Evolutionary conservation across 2,888 invertebrate genomes (phyloP).

Genomic region (Polylopha cassiicola): DNA sequence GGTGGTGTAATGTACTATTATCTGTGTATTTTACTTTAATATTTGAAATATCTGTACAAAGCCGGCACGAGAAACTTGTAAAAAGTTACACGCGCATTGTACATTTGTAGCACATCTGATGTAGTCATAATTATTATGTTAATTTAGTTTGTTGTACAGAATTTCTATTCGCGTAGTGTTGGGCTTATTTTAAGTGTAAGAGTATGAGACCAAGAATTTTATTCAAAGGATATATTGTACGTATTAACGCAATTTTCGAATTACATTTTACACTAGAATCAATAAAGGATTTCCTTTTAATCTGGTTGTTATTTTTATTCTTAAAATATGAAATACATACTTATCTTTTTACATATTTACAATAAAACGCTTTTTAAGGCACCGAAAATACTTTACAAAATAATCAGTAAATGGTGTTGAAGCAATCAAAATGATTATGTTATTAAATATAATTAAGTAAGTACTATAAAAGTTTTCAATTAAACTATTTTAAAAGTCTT

Average conservation of each 20-base stretch:
- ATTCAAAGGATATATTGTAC: constrained; percentile 70
- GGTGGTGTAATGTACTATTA: no score
- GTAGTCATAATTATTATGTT: constrained; percentile 50
- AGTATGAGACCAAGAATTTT: constrained; percentile 71
- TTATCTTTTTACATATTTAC: constrained; percentile 21
- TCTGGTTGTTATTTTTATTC: constrained; percentile 43
- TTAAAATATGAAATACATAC: constrained; percentile 5
- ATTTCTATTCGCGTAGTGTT: constrained; percentile 56
- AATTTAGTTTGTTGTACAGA: constrained; percentile 65
- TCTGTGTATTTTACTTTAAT: no score
- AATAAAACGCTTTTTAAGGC: constrained; percentile 6
- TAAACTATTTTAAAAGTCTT: no score
- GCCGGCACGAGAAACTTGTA: neutral
- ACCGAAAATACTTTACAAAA: no score
- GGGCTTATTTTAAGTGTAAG: constrained; percentile 66
- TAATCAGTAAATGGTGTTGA: no score
- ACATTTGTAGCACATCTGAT: constrained; percentile 48
- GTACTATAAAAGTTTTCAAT: no score
- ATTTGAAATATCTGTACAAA: no score
- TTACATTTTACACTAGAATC: constrained; percentile 75
- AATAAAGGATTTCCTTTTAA: constrained; percentile 73
- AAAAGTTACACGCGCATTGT: constrained; percentile 39
- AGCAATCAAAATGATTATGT: no score
- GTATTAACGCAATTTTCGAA: constrained; percentile 75
- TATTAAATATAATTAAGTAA: no score